Evolutionary conservation across 1,140 invertebrate genomes (phyloP), one percentile per base, ranked within the genome.

Genomic region (Mactra quadrangularis): DNA sequence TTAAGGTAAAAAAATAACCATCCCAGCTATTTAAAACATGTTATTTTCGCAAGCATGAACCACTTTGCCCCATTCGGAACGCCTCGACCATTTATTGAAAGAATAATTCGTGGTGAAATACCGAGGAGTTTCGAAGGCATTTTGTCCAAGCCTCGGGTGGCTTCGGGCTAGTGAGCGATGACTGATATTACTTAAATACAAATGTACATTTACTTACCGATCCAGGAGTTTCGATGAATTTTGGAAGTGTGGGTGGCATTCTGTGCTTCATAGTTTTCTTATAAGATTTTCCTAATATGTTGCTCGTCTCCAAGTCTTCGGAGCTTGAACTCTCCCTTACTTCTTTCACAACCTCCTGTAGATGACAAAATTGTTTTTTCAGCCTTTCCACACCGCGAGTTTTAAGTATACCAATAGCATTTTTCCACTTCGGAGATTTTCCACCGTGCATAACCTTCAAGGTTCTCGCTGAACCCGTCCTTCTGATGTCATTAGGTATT

Each of bases 261-360:
- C 68, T 82, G 59, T 89, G 88, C 38, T 81, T 45, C n/a, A 82
- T 77, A 53, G 72, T 85, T 19, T 84, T 60, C 57, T 88, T 87
- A 79, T 89, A 88, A 15, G 87, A 87, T 55, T 87, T 86, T 0
- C 88, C 88, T 6, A 89, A 62, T 31, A 89, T 88, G 15, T 85
- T 78, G 72, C 88, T 89, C 3, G 66, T 57, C 33, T 41, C 70
- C 15, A 52, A 13, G 6, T 71, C 64, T 11, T 41, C 38, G 15
- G 6, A 15, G 38, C 38, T 41, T 41, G 38, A 41, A 7, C 6
- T 41, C 6, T 41, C 38, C 64, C 6, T 38, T 45, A n/a, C 72
- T 35, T 85, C 60, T 50, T 50, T 70, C 22, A 25, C 68, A 17
- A 62, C 62, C 6, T 35, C 60, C 52, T 68, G 77, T 71, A 79